phyloP scores from a whole-genome alignment of 1,140 invertebrate genomes.

The Neodiprion lecontei region DNA sequence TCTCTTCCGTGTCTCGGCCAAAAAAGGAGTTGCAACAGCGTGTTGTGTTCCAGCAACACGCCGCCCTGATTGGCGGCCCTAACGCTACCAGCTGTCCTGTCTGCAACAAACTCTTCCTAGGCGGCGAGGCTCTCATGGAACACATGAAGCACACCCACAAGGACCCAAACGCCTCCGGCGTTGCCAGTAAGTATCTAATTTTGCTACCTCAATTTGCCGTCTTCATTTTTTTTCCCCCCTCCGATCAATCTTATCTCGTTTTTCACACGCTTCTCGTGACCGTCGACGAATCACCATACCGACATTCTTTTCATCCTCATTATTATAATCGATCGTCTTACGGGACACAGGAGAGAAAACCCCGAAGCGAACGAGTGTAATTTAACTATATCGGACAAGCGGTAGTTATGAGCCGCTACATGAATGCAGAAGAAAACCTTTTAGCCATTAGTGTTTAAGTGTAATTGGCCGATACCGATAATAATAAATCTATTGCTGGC shows the following conservation, averaged over 20 bases:
- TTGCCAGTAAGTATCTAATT: conserved; percentile 81
- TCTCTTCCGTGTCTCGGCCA: conserved; percentile 43
- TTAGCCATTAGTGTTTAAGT: background rate
- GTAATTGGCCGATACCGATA: background rate
- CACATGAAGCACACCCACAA: conserved; percentile 96
- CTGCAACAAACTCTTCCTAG: conserved; percentile 92
- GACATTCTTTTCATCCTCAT: background rate
- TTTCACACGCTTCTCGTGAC: background rate
- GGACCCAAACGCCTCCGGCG: conserved; percentile 86
- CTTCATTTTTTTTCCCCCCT: conserved; percentile 6
- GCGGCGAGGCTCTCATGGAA: conserved; percentile 89
- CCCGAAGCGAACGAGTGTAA: conserved; percentile 61
- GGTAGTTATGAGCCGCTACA: background rate
- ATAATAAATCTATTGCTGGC: background rate
- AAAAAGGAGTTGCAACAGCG: conserved; percentile 83
- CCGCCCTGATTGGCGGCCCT: conserved; percentile 86
- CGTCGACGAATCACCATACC: background rate
- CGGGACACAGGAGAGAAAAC: conserved; percentile 24
- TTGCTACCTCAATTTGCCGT: conserved; percentile 56
- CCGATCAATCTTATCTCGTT: background rate
- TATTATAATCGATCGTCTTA: conserved; percentile 17
- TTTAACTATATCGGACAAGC: background rate
- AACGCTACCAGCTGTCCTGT: conserved; percentile 89
- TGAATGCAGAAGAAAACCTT: background rate
- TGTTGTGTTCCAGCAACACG: conserved; percentile 93